A percentile compares a stretch with the other conserved stretches of the same genome.
Evolutionary conservation across 2,888 invertebrate genomes (phyloP).

Genomic region (Drosophila monieri): DNA sequence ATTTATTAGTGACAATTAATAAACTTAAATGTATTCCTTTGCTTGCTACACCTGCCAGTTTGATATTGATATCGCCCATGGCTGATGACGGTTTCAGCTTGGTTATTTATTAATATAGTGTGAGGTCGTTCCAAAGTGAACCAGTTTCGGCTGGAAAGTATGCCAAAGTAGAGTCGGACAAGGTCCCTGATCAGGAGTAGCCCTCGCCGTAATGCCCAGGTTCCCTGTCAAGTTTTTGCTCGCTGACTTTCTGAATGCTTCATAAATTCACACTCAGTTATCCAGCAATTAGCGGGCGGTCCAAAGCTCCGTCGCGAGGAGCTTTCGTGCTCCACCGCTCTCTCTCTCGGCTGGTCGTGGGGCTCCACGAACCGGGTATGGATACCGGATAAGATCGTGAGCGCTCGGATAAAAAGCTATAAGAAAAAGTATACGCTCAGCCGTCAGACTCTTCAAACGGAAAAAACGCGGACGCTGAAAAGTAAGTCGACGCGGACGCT

Average conservation of each 20-base stretch:
- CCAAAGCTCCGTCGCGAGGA: conserved; percentile 18
- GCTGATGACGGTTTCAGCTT: conserved; percentile 44
- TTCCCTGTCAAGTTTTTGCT: conserved; percentile 37
- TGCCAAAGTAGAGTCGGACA: conserved; percentile 39
- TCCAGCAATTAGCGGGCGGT: conserved; percentile 48
- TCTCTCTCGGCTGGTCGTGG: conserved; percentile 46
- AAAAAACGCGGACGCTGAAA: conserved; percentile 66
- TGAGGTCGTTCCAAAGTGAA: conserved; percentile 70
- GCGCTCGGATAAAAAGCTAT: not conserved
- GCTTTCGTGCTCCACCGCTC: conserved; percentile 49
- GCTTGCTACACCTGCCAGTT: conserved; percentile 22
- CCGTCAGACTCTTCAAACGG: not conserved
- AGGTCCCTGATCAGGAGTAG: conserved; percentile 55
- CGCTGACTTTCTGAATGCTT: conserved; percentile 26
- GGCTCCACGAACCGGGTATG: conserved; percentile 46
- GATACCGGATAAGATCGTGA: conserved; percentile 1
- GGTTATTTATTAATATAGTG: conserved; percentile 18
- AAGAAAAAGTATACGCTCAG: not conserved
- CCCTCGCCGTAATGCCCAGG: conserved; percentile 28
- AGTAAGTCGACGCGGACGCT: conserved; percentile 33
- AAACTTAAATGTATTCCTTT: not conserved
- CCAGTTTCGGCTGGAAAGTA: conserved; percentile 59
- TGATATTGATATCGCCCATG: conserved; percentile 30
- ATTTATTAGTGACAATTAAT: not conserved
- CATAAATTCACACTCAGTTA: conserved; percentile 66